Base-by-base conservation (phyloP, 1,140 invertebrate genomes). In the Heliconius eleuchia region DNA sequence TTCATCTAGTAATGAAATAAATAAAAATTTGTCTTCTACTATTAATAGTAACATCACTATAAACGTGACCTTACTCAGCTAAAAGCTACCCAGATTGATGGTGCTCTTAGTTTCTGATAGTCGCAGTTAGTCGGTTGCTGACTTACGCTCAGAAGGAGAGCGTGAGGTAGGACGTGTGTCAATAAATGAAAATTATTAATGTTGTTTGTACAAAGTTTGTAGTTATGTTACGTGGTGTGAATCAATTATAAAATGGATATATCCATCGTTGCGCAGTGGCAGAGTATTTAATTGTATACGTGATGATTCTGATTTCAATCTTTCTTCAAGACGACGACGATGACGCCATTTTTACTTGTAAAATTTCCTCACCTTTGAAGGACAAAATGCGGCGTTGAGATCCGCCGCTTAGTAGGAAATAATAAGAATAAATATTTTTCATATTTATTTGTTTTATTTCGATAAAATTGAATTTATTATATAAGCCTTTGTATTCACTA, bases 1-100 rank as follows among this genome's bases (percentile, higher is more conserved):
- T 52, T 7, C 18, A n/a, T 57, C 19, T 23, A n/a, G 6, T 6
- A 57, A 11, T 23, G 7, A 9, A 11, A 57, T 57, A 57, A 9
- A 57, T 30, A 1, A 3, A 30, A 66, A 66, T 18, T 66, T 66
- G 11, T 27, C 27, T 66, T 66, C 11, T 30, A 30, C 4, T 27
- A 30, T 27, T 27, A 66, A 66, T 46, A 66, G 11, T 30, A 66
- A 30, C 4, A 27, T 30, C 8, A 16, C 3, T 13, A n/a, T 66
- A 3, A 66, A 66, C 60, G 27, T 80, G 76, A 78, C 60, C 78
- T 71, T 77, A 77, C 66, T 76, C 70, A 76, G 79, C 80, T 83
- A 83, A 83, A 78, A 82, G 84, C 71, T 75, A 42, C n/a, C 50
- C 76, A 30, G 82, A 85, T 84, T 79, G 80, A 83, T 81, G 80